Conservation (phyloP, 2,113 vertebrate genomes). For the Cyrtonyx montezumae region DNA sequence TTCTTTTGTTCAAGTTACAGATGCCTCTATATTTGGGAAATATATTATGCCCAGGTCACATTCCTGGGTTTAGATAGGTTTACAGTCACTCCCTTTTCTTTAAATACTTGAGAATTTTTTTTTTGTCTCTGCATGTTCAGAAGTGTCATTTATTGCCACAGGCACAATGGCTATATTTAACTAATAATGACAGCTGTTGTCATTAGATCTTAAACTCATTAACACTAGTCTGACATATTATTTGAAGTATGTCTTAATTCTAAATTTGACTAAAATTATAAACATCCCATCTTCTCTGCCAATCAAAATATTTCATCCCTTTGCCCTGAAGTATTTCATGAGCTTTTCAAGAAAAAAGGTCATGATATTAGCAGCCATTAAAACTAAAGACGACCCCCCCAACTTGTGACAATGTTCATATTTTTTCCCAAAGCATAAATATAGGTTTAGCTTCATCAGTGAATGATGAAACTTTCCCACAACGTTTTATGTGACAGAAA, state of each 20-base stretch:
- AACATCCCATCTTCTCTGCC: constrained; percentile 80
- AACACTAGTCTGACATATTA: constrained; percentile 85
- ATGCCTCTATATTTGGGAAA: constrained; percentile 69
- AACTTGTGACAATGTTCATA: constrained; percentile 5
- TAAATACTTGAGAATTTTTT: constrained; percentile 67
- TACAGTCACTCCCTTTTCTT: constrained; percentile 75
- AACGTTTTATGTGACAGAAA: neutral
- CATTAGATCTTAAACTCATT: constrained; percentile 86
- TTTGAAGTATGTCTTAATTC: constrained; percentile 81
- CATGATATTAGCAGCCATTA: neutral
- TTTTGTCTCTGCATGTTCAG: constrained; percentile 80
- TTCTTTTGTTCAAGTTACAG: constrained; percentile 59
- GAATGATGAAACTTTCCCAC: neutral
- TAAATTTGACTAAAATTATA: constrained; percentile 83
- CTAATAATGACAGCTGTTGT: constrained; percentile 81
- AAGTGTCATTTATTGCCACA: constrained; percentile 73
- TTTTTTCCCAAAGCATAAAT: neutral
- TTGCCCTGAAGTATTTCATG: constrained; percentile 71
- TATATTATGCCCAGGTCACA: constrained; percentile 76
- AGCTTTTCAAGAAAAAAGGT: constrained; percentile 61
- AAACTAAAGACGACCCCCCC: constrained; percentile 4
- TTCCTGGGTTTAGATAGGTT: constrained; percentile 73
- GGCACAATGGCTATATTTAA: constrained; percentile 79
- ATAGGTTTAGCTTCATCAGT: neutral
- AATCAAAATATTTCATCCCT: constrained; percentile 73